Evolutionary conservation across 2,888 invertebrate species (phyloP), one percentile per base, ranked within the genome.

Genomic region (Acanthosoma haemorrhoidale): DNA sequence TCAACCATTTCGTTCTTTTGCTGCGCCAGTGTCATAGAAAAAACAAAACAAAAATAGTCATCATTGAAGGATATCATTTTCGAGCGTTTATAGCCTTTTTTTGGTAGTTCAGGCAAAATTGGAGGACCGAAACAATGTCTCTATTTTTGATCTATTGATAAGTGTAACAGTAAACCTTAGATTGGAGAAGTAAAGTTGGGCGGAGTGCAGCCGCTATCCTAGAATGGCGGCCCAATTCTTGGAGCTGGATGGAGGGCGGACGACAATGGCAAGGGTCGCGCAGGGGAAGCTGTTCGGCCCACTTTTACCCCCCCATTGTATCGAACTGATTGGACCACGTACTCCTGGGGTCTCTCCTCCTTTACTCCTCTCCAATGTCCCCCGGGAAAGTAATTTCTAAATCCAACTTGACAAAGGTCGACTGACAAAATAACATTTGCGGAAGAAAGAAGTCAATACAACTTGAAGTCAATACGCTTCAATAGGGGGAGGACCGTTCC

Each of bases 301-400:
- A 61, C 61, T 61, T 61, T 61, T 61, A 61, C 61, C 61, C 32
- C 61, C n/a, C n/a, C n/a, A 61, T 61, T 61, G 61, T 61, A 18
- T 21, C 34, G 11, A 21, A 2, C 61, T 61, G 61, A 61, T 61
- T 61, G 61, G 21, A 21, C 61, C 61, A 61, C 61, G 61, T 61
- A 51, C 25, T 51, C 29, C 51, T 13, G 51, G 25, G 25, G 29
- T 43, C 43, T 5, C 13, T 21, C 51, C 51, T 25, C 25, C 25
- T 38, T n/a, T 38, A 4, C 13, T 39, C 43, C 11, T 51, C n/a
- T 4, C 25, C 25, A 29, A 51, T 51, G 21, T 25, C 2, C n/a
- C n/a, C 25, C 51, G 25, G n/a, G 51, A 51, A 51, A 51, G 25
- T 51, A 51, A 25, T 51, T 25, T 25, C 51, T 51, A 25, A 51